These are phyloP conservation scores for Argyresthia albistria DNA, from an alignment of 2,888 invertebrate genomes.

Conservation along the genomic window DNA sequence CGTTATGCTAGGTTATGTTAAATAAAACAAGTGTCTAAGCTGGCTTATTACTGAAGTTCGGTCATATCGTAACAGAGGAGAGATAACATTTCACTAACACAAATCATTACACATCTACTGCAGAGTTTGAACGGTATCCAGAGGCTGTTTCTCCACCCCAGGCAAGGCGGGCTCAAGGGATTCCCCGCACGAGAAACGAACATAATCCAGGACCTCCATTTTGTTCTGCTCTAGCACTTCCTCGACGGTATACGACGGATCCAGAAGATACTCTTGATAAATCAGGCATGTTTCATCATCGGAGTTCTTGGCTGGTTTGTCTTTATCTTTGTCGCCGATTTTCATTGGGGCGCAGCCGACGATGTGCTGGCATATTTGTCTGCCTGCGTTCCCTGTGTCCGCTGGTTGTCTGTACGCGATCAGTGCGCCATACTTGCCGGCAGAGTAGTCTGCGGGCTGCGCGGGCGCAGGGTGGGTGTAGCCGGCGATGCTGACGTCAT, in stretches of 20 bases:
- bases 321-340: slow-evolving; percentile 77
- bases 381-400: slow-evolving; percentile 68
- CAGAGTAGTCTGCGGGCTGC: slow-evolving; percentile 56
- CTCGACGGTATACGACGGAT: slow-evolving; percentile 81
- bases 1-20: not conserved
- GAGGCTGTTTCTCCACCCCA: slow-evolving; percentile 61
- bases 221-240: slow-evolving; percentile 78
- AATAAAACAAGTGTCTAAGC: not conserved
- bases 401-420: slow-evolving; percentile 76
- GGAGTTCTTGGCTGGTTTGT: slow-evolving; percentile 74
- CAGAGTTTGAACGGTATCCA: slow-evolving; percentile 75
- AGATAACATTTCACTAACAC: not conserved
- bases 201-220: slow-evolving; percentile 82
- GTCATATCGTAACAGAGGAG: not conserved
- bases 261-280: slow-evolving; percentile 89
- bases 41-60: not conserved
- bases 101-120: slow-evolving; percentile 50
- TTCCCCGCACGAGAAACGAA: slow-evolving; percentile 92
- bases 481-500: slow-evolving; percentile 72
- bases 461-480: slow-evolving; percentile 85
- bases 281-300: slow-evolving; percentile 88
- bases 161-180: slow-evolving; percentile 35
- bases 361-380: slow-evolving; percentile 92
- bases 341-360: slow-evolving; percentile 89
- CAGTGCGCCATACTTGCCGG: slow-evolving; percentile 90